These are phyloP conservation scores for Emydoidea blandingii DNA, from an alignment of 2,797 vertebrate species.

Conservation along the genomic window DNA sequence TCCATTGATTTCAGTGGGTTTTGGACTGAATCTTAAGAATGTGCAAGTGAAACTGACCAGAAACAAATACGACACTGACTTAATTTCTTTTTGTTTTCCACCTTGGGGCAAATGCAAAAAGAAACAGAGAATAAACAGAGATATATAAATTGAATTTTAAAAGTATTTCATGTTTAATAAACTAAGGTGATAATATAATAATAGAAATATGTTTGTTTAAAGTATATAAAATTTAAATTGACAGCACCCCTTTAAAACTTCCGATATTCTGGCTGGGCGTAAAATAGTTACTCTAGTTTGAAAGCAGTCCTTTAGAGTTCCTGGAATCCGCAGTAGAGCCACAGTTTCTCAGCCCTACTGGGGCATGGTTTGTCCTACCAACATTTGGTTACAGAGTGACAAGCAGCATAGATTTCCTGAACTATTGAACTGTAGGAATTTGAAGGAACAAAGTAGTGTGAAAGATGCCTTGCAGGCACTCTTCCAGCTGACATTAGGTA, in stretches of 20 bases:
- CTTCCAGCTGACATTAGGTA: background rate
- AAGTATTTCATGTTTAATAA: background rate
- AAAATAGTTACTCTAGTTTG: background rate
- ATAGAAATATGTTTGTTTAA: background rate
- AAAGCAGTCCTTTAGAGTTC: background rate
- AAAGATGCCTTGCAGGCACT: background rate
- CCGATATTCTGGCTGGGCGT: background rate
- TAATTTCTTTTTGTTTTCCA: background rate
- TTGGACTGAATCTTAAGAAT: background rate
- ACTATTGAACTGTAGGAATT: background rate
- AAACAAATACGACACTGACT: background rate
- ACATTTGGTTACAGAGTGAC: background rate
- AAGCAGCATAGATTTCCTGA: background rate
- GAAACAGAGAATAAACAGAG: background rate
- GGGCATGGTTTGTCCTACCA: background rate
- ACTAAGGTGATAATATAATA: background rate
- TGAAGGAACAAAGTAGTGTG: background rate
- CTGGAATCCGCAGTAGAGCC: background rate
- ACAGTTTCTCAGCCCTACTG: background rate
- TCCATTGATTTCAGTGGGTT: background rate
- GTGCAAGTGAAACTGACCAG: background rate
- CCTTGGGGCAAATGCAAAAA: background rate
- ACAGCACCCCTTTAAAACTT: background rate
- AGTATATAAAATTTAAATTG: background rate
- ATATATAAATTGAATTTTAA: background rate